Base-by-base conservation (phyloP, 2,113 vertebrate species). In the Syngnathus floridae region DNA sequence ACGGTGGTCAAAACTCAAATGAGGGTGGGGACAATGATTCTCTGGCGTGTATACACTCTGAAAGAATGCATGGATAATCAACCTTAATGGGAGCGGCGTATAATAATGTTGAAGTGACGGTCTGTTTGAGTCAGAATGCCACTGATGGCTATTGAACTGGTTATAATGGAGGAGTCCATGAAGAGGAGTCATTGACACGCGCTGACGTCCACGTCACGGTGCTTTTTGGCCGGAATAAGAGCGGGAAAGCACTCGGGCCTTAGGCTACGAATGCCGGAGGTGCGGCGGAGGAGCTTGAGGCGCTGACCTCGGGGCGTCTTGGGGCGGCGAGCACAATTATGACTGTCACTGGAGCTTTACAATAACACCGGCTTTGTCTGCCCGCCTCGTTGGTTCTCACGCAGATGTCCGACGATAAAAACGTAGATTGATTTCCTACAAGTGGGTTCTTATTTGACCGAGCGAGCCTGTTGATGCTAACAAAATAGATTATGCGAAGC, bases 31-130 rank as follows among this genome's bases (percentile, higher is more conserved):
- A 87, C 56, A 79, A 90, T 73, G 66, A 66, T 0, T n/a, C 56
- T 62, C 65, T 75, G 55, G 64, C 69, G 65, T 19, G 59, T 58
- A 74, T 40, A 41, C 46, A 45, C 63, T 16, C 54, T 65, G 48
- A 62, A 88, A 82, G 86, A 90, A 90, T 87, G 88, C 88, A 81
- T 89, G 81, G 81, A 72, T 82, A 91, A 91, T 91, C 88, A 84
- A 83, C 77, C 65, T 75, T 67, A 41, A 22, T 55, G 45, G 62
- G 36, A 5, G 59, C 78, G 73, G 70, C 62, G 68, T 72, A 84
- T 85, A 86, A 84, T 82, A 87, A 88, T 82, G 81, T 75, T 80
- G 83, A 88, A 88, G 77, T 73, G 87, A 84, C 85, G 79, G 81
- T 86, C 68, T 74, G 57, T 77, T 77, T 73, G 72, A 82, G 74